These are phyloP conservation scores for silkworm (Bombyx mori) DNA, from an alignment of 1,140 invertebrate species.

Conservation along the genomic window DNA sequence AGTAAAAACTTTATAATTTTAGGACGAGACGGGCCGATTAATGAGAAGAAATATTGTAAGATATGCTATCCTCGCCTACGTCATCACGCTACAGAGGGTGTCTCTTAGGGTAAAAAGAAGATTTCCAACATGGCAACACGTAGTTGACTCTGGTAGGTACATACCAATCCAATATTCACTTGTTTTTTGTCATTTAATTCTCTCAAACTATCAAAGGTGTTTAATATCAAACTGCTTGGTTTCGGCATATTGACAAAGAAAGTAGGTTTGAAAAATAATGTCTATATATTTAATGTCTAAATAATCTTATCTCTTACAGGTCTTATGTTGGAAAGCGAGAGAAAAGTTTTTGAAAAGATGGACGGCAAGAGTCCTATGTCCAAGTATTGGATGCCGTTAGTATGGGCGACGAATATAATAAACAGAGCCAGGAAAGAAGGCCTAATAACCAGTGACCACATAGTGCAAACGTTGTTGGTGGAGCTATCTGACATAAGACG, in stretches of 20 bases:
- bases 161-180: background rate
- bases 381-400: constrained; percentile 93
- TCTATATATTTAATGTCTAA: too few species aligned
- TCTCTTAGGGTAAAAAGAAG: constrained; percentile 90
- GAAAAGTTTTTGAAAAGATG: constrained; percentile 90
- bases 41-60: constrained; percentile 93
- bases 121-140: constrained; percentile 91
- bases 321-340: constrained; percentile 91
- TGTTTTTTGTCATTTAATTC: background rate
- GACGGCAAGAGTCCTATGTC: constrained; percentile 90
- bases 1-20: constrained; percentile 17
- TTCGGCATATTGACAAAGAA: too few species aligned
- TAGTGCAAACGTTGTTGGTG: constrained; percentile 86
- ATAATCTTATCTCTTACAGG: constrained; percentile 72
- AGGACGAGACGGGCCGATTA: constrained; percentile 88
- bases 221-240: background rate
- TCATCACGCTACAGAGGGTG: constrained; percentile 88
- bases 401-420: constrained; percentile 93
- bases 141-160: constrained; percentile 88
- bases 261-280: background rate
- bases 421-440: constrained; percentile 86
- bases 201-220: background rate
- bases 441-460: constrained; percentile 86
- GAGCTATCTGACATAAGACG: constrained; percentile 88
- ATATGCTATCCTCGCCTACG: constrained; percentile 90